Evolutionary conservation across 1,140 invertebrate genomes (phyloP).

Genomic region (Adelges cooleyi): DNA sequence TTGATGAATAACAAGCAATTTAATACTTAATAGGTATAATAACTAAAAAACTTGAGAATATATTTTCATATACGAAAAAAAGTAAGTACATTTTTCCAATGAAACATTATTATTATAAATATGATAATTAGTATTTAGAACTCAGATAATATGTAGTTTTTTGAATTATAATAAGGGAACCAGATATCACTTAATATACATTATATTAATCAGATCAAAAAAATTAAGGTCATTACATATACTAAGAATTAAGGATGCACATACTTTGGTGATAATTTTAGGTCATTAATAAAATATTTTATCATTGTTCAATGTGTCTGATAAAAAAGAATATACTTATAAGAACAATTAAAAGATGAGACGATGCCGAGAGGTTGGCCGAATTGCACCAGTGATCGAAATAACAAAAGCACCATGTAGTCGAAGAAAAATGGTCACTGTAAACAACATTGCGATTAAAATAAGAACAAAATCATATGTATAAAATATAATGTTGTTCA

Average conservation of each 20-base stretch:
- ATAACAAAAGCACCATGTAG: constrained; percentile 82
- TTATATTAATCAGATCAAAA: no score
- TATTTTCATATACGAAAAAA: no score
- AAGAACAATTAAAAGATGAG: constrained; percentile 21
- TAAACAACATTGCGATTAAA: constrained; percentile 36
- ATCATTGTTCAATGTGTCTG: neutral
- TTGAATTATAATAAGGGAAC: no score
- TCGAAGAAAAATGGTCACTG: constrained; percentile 70
- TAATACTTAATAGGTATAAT: no score
- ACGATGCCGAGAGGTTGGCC: constrained; percentile 29
- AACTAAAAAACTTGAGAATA: no score
- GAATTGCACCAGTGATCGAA: constrained; percentile 79
- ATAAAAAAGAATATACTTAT: constrained; percentile 24
- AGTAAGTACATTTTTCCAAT: no score
- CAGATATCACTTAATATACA: no score
- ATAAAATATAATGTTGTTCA: no score
- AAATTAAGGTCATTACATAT: no score
- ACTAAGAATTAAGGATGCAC: neutral
- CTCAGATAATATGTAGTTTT: no score
- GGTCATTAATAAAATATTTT: neutral
- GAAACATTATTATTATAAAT: no score
- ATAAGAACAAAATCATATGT: constrained; percentile 31
- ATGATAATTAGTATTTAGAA: no score
- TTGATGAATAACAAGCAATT: neutral
- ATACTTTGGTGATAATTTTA: neutral